A percentile compares a stretch with the other conserved stretches of the same genome.
These are phyloP conservation scores for Peromyscus melanophrys DNA, from an alignment of 2,797 vertebrate genomes.

Conservation along the genomic window DNA sequence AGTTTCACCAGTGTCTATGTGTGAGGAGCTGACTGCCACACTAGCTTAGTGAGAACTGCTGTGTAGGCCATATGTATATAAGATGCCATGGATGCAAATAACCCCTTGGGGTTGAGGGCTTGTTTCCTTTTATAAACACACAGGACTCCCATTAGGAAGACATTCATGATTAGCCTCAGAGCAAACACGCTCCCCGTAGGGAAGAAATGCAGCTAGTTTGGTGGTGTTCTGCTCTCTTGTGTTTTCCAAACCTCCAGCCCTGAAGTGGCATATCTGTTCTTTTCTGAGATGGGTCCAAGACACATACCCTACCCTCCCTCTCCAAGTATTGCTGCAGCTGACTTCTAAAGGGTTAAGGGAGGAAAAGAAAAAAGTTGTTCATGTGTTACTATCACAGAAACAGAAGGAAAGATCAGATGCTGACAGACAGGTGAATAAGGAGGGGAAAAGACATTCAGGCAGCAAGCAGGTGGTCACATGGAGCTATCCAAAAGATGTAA, in stretches of 20 bases:
- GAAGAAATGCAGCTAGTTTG: background rate
- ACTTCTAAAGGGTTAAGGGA: background rate
- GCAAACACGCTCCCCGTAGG: background rate
- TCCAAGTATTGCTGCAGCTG: background rate
- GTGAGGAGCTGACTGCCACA: slow-evolving; percentile 70
- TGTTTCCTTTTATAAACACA: background rate
- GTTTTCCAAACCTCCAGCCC: slow-evolving; percentile 18
- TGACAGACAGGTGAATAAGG: background rate
- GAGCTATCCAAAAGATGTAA: background rate
- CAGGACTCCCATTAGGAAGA: slow-evolving; percentile 15
- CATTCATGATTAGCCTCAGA: background rate
- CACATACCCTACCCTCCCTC: background rate
- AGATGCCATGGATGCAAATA: slow-evolving; percentile 30
- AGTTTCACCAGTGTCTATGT: slow-evolving; percentile 80
- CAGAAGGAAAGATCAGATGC: background rate
- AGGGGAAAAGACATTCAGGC: background rate
- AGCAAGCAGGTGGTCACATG: background rate
- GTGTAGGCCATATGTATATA: slow-evolving; percentile 49
- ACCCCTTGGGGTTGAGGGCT: background rate
- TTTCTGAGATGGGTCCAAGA: background rate
- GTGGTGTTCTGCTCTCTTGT: background rate
- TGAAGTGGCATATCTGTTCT: background rate
- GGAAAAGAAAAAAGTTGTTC: background rate
- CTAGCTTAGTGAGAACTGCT: slow-evolving; percentile 4
- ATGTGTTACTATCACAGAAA: background rate